phyloP scores from a whole-genome alignment of 2,113 vertebrate species.

The Saccopteryx bilineata region DNA sequence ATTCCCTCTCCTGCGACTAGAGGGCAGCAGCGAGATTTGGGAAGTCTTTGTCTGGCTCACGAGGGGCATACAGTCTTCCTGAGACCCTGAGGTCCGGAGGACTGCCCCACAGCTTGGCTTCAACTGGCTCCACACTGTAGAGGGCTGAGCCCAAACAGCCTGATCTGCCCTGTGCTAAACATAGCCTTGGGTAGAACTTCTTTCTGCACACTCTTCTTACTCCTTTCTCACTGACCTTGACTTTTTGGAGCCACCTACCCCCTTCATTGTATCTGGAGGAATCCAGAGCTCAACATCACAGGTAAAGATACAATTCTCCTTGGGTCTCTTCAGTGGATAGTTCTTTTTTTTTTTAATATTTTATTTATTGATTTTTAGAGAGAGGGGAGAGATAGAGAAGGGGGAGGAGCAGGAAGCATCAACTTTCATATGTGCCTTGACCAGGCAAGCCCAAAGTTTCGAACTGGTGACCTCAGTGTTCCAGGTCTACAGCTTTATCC shows the following conservation, averaged over 20 bases:
- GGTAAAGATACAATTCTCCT: not conserved
- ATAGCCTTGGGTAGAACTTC: not conserved
- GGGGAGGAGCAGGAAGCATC: too few species aligned
- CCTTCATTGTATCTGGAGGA: not conserved
- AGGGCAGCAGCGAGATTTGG: too few species aligned
- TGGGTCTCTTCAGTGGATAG: not conserved
- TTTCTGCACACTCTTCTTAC: not conserved
- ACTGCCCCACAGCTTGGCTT: not conserved
- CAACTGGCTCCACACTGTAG: accelerated
- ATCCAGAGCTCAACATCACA: not conserved
- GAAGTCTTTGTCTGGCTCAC: not conserved
- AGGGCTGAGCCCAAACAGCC: not conserved
- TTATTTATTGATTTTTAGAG: too few species aligned
- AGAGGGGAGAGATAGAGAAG: too few species aligned
- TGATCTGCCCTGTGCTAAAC: accelerated
- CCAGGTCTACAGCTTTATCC: too few species aligned
- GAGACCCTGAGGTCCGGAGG: not conserved
- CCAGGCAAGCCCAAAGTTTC: too few species aligned
- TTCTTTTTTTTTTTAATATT: too few species aligned
- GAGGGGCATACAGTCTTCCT: not conserved
- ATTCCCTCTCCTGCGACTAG: too few species aligned
- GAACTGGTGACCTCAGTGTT: too few species aligned
- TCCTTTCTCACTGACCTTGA: not conserved
- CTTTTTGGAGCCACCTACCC: not conserved
- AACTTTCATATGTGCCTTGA: too few species aligned